Evolutionary conservation across 2,797 vertebrate species (phyloP), one percentile per base, ranked within the genome.

Genomic region (Parauchenoglanis ngamensis): DNA sequence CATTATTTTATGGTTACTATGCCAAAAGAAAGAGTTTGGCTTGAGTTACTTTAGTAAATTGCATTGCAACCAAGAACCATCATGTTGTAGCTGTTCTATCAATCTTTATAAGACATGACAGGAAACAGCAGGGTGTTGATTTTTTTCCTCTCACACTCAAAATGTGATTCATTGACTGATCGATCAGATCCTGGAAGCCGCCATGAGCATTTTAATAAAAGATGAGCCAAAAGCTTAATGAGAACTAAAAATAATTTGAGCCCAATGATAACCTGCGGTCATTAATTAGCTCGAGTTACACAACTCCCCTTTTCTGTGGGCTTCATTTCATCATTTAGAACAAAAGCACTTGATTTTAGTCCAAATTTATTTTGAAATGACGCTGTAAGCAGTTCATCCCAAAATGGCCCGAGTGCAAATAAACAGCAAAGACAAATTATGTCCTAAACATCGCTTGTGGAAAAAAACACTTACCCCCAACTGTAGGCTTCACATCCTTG

Each of bases 401-500:
- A 78, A 61, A 63, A 44, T 61, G 49, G 13, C 23, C 44, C 4
- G n/a, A 76, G 73, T 25, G n/a, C 10, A 57, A 57, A 23, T 28
- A 57, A 79, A 35, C 17, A 21, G 17, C 19, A 44, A n/a, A 46
- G 21, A 81, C 7, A 11, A 65, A 79, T 17, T 79, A 59, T 59
- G 31, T 13, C 31, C 5, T 56, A 15, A 85, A 85, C 52, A 59
- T 57, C 52, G 49, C 8, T 19, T n/a, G 46, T 35, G 35, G 35
- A 49, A 49, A 49, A 49, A 49, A 49, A 12, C 21, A 63, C 78
- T 52, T 73, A 90, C 87, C 83, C 6, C 80, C 83, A 44, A 35
- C 85, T 25, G 75, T 72, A n/a, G 87, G n/a, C 89, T 85, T 90
- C 76, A 75, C 63, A 28, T 87, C 87, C 65, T 87, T 92, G 57